Conservation (phyloP, 2,797 vertebrate genomes). For the Phataginus tetradactyla region DNA sequence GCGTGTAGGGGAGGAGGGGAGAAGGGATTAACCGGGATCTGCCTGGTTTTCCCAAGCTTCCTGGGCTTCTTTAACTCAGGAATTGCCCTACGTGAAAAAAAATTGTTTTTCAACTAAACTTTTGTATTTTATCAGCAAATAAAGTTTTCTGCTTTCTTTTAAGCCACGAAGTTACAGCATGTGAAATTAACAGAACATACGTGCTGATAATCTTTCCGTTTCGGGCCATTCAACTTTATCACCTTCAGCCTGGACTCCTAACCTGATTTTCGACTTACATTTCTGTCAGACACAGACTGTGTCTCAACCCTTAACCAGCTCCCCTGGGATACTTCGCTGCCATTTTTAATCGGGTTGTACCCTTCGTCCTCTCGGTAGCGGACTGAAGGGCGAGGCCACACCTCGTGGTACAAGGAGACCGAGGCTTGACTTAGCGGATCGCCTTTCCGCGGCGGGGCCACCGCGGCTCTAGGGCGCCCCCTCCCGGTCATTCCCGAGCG, state of each 20-base stretch:
- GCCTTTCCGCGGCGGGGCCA: neutral
- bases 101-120: neutral
- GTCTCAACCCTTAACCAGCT: too few species aligned
- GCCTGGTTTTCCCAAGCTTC: neutral
- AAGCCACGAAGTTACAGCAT: neutral
- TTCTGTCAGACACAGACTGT: neutral
- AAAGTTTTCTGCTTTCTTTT: neutral
- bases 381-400: neutral
- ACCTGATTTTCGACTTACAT: neutral
- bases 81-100: neutral
- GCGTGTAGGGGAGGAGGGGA: neutral
- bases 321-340: neutral
- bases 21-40: neutral
- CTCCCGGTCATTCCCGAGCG: neutral
- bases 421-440: fast-evolving
- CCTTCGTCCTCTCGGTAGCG: fast-evolving
- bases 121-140: neutral
- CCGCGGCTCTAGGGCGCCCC: neutral
- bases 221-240: neutral
- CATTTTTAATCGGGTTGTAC: neutral
- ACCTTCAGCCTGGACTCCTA: neutral
- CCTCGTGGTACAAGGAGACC: fast-evolving
- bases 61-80: neutral
- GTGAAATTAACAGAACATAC: neutral
- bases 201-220: neutral